These are phyloP conservation scores for Argynnis bischoffii DNA, from an alignment of 2,888 invertebrate genomes.

Conservation along the genomic window DNA sequence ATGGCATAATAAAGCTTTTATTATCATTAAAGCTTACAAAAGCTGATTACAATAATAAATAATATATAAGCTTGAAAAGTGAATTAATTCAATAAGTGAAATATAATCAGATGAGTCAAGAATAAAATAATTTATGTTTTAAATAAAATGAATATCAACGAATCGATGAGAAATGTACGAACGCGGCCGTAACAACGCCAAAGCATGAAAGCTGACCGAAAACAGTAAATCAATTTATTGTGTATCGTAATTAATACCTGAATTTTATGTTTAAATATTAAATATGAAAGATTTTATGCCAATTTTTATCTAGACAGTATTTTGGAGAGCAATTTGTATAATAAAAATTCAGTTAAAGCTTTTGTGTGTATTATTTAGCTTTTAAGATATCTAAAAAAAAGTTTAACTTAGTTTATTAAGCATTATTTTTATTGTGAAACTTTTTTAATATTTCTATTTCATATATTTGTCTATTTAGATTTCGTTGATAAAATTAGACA, in stretches of 20 bases:
- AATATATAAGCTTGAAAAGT: constrained; percentile 12
- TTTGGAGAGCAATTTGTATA: too few species aligned
- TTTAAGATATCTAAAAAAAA: too few species aligned
- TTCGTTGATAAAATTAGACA: too few species aligned
- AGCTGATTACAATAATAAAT: constrained; percentile 15
- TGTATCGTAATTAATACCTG: constrained; percentile 30
- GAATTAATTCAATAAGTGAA: constrained; percentile 15
- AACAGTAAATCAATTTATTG: constrained; percentile 33
- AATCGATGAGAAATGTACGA: constrained; percentile 22
- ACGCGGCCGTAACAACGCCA: constrained; percentile 21
- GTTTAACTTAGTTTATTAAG: too few species aligned
- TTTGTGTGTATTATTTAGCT: too few species aligned
- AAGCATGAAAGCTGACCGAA: constrained; percentile 19
- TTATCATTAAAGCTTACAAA: neutral
- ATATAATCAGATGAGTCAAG: constrained; percentile 19
- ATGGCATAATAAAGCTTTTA: neutral
- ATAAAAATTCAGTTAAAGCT: too few species aligned
- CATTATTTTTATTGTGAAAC: too few species aligned
- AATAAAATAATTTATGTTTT: constrained; percentile 22
- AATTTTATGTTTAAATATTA: constrained; percentile 19
- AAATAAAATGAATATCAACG: neutral
- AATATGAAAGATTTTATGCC: neutral
- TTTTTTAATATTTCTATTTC: too few species aligned
- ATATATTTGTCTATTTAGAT: too few species aligned
- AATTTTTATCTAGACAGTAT: neutral